Evolutionary conservation across 2,888 invertebrate species (phyloP).

Genomic region (Drosophila pseudotakahashii): DNA sequence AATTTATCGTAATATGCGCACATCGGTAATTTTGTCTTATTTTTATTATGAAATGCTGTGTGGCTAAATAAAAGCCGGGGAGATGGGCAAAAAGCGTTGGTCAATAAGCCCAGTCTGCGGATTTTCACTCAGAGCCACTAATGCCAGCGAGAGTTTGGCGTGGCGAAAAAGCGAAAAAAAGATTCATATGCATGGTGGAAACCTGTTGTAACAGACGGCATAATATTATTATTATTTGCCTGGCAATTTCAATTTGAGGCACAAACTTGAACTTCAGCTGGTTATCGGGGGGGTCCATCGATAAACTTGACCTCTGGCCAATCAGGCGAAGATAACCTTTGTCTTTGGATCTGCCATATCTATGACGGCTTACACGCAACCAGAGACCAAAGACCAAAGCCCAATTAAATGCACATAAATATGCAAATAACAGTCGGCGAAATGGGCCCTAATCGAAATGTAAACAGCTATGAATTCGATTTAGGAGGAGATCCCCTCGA

Average conservation of each 20-base stretch:
- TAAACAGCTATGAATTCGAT: conserved; percentile 72
- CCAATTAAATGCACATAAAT: conserved; percentile 78
- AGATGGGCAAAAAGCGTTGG: conserved; percentile 47
- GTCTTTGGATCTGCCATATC: conserved; percentile 27
- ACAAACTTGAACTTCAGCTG: conserved; percentile 61
- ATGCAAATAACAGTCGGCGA: conserved; percentile 60
- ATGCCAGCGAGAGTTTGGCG: conserved; percentile 41
- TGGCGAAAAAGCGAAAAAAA: conserved; percentile 13
- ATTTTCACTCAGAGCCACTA: conserved; percentile 48
- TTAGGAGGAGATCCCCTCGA: conserved; percentile 41
- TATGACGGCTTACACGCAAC: conserved; percentile 53
- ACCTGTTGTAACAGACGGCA: conserved; percentile 41
- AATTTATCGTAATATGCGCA: conserved; percentile 73
- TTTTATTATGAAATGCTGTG: conserved; percentile 69
- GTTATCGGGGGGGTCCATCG: conserved; percentile 47
- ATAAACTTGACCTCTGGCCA: conserved; percentile 65
- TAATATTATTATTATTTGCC: conserved; percentile 23
- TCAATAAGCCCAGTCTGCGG: conserved; percentile 41
- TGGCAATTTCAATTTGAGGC: conserved; percentile 28
- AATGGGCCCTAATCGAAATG: conserved; percentile 75
- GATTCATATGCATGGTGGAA: conserved; percentile 11
- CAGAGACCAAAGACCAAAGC: conserved; percentile 21
- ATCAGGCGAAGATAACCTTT: conserved; percentile 44
- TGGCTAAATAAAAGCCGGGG: conserved; percentile 56
- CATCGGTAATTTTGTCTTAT: conserved; percentile 76